Percentiles rank a stretch among this genome's conserved stretches.
Conservation (phyloP, 2,888 invertebrate species). For the Phengaris alcon region DNA sequence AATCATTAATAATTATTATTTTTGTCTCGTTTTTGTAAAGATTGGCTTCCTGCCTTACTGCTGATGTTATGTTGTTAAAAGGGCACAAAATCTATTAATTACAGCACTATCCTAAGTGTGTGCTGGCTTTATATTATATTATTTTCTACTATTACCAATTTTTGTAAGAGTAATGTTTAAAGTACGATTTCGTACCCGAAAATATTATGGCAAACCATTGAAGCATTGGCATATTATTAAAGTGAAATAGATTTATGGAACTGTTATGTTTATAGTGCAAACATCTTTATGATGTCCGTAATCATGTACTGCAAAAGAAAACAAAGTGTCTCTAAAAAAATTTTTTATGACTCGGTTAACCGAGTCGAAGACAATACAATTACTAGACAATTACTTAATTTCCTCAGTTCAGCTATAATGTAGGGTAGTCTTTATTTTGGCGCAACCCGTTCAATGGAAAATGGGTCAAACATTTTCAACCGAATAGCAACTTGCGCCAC, state of each 20-base stretch:
- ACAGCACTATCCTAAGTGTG: neutral
- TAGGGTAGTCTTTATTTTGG: constrained; percentile 4
- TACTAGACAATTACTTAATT: neutral
- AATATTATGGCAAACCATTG: neutral
- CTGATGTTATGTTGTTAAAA: too few species aligned
- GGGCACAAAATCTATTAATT: too few species aligned
- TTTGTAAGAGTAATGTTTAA: too few species aligned
- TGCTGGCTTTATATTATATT: neutral
- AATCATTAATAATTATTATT: too few species aligned
- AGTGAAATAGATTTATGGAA: too few species aligned
- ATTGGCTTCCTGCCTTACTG: too few species aligned
- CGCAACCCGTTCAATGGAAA: constrained; percentile 8
- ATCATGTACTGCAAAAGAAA: neutral
- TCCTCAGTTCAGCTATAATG: neutral
- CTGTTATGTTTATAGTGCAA: neutral
- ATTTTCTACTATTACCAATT: neutral
- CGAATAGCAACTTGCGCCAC: constrained; percentile 2
- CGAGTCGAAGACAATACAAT: neutral
- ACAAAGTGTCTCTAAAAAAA: neutral
- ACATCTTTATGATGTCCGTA: too few species aligned
- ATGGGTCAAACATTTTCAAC: constrained; percentile 23
- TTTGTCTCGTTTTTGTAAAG: too few species aligned
- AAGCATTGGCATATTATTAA: neutral
- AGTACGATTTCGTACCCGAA: too few species aligned
- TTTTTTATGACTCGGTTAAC: neutral